Conservation (phyloP, 2,888 invertebrate genomes). For the Folsomia candida region DNA sequence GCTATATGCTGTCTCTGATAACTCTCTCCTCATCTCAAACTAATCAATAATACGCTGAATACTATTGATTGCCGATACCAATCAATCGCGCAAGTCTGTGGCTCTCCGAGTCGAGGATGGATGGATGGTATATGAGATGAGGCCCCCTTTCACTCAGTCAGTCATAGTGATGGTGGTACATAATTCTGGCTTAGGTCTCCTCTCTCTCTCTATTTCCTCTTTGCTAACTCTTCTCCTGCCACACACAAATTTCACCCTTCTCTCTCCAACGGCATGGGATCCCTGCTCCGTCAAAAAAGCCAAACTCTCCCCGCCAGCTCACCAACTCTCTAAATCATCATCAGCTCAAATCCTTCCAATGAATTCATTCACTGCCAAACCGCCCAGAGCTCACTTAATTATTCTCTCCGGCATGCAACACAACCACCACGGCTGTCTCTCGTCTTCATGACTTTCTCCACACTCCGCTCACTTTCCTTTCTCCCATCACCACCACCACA, state of each 20-base stretch:
- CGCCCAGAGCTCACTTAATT: conserved; percentile 18
- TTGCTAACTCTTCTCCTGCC: conserved; percentile 3
- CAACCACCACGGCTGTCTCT: conserved; percentile 6
- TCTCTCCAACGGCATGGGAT: too few relatives aligned
- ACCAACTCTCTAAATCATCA: conserved; percentile 45
- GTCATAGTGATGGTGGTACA: conserved; percentile 5
- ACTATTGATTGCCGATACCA: conserved; percentile 51
- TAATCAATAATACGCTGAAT: conserved; percentile 52
- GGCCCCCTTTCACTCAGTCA: conserved; percentile 22
- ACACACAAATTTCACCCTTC: conserved; percentile 38
- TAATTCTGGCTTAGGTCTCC: conserved; percentile 1
- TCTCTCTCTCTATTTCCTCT: too few relatives aligned
- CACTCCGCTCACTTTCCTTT: background rate
- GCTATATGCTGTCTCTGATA: conserved; percentile 51
- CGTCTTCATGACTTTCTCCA: background rate
- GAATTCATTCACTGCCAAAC: conserved; percentile 37
- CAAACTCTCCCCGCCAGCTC: conserved; percentile 27
- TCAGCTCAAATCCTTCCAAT: conserved; percentile 44
- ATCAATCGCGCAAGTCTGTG: conserved; percentile 50
- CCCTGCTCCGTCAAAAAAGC: conserved; percentile 40
- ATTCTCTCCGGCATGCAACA: conserved; percentile 22
- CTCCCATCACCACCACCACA: background rate
- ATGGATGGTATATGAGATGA: conserved; percentile 11
- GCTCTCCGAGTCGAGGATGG: conserved; percentile 27
- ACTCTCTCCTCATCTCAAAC: conserved; percentile 52